phyloP scores from a whole-genome alignment of 1,140 invertebrate species.

The Ptiloglossa arizonensis region DNA sequence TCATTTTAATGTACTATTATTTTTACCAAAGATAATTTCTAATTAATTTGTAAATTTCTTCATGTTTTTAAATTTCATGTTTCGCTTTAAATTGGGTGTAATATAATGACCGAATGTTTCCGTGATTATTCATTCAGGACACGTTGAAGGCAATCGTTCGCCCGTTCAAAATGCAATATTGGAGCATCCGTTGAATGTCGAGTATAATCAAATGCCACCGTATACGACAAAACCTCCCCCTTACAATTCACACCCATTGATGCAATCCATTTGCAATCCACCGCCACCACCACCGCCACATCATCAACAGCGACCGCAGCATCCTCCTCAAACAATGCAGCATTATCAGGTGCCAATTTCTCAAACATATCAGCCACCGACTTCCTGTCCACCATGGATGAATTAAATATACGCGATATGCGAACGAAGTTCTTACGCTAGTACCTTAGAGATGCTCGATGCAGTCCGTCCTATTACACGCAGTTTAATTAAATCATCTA shows the following conservation, averaged over 20 bases:
- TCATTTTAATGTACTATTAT: conserved; percentile 11
- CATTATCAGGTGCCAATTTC: conserved; percentile 74
- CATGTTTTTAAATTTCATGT: neutral
- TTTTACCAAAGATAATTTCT: neutral
- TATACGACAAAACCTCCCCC: conserved; percentile 72
- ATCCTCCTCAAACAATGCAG: conserved; percentile 61
- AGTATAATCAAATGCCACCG: conserved; percentile 72
- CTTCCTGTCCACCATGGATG: conserved; percentile 75
- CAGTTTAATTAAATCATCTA: neutral
- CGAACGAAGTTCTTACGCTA: conserved; percentile 23
- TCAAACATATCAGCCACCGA: conserved; percentile 72
- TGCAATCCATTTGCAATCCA: conserved; percentile 77
- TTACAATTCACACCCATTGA: conserved; percentile 71
- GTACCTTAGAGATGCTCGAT: conserved; percentile 42
- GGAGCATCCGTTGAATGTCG: conserved; percentile 70
- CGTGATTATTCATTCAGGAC: conserved; percentile 62
- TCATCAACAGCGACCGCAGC: conserved; percentile 66
- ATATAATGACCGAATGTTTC: conserved; percentile 28
- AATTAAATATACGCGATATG: conserved; percentile 58
- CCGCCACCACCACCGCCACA: conserved; percentile 71
- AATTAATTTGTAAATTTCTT: neutral
- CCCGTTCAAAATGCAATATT: conserved; percentile 66
- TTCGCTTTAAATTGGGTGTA: neutral
- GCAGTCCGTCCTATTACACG: conserved; percentile 22
- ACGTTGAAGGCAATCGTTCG: conserved; percentile 68